Conservation (phyloP, 2,888 invertebrate species). For the Diaphora mendica region DNA sequence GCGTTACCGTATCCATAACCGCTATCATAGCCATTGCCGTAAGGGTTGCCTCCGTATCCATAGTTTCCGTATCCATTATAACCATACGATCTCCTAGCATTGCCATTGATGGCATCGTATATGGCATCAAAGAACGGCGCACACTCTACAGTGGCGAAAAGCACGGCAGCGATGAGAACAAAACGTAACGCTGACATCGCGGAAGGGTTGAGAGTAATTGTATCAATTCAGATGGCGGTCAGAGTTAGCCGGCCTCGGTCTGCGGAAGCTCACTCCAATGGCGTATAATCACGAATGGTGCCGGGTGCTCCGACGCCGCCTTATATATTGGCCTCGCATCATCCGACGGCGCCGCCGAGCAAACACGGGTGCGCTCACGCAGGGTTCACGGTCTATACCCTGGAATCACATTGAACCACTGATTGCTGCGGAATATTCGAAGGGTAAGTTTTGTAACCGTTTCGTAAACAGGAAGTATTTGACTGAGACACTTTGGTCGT, state of each 20-base stretch:
- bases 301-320: conserved; percentile 75
- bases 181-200: conserved; percentile 71
- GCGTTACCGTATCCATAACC: conserved; percentile 41
- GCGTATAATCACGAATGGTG: conserved; percentile 82
- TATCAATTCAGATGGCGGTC: conserved; percentile 80
- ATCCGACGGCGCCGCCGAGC: conserved; percentile 78
- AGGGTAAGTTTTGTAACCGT: conserved; percentile 64
- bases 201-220: conserved; percentile 80
- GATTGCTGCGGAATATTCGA: conserved; percentile 66
- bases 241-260: conserved; percentile 76
- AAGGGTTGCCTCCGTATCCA: conserved; percentile 56
- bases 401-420: conserved; percentile 73
- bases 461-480: conserved; percentile 68
- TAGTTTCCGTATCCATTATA: conserved; percentile 68
- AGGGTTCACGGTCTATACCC: conserved; percentile 83
- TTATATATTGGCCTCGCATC: conserved; percentile 86
- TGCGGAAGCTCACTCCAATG: conserved; percentile 79
- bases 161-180: conserved; percentile 59
- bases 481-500: conserved; percentile 53
- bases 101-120: conserved; percentile 79
- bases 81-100: conserved; percentile 74
- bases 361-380: conserved; percentile 72
- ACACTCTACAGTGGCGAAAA: conserved; percentile 59
- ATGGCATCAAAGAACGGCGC: conserved; percentile 82
- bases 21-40: conserved; percentile 51